Conservation (phyloP, 2,113 vertebrate species). For the Rostratula benghalensis region DNA sequence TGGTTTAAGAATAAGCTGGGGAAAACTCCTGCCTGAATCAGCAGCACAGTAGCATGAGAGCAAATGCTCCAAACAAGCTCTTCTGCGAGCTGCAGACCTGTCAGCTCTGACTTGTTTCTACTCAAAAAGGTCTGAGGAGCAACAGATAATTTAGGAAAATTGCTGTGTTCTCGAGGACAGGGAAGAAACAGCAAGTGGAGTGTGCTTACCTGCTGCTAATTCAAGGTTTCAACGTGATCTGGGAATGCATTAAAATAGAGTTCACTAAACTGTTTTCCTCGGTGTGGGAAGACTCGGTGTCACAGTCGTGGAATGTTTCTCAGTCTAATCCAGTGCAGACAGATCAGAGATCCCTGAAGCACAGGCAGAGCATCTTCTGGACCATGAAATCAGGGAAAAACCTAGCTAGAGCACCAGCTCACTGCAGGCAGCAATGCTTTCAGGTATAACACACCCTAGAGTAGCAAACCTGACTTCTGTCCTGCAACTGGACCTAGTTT, state of each 20-base stretch:
- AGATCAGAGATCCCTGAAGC: neutral
- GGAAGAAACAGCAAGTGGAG: neutral
- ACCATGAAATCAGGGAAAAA: rapidly evolving
- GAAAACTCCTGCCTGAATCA: constrained; percentile 23
- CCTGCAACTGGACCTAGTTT: neutral
- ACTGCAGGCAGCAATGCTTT: neutral
- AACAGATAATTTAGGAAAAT: neutral
- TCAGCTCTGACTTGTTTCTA: neutral
- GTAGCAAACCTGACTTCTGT: neutral
- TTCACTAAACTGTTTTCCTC: neutral
- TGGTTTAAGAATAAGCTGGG: neutral
- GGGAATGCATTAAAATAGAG: neutral
- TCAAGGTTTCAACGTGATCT: rapidly evolving
- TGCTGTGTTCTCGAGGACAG: neutral
- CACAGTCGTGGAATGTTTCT: neutral
- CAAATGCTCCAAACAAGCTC: neutral
- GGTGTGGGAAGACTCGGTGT: neutral
- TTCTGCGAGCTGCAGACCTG: neutral
- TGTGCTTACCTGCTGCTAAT: neutral
- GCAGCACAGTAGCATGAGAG: neutral
- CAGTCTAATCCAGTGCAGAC: neutral
- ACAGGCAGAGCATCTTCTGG: neutral
- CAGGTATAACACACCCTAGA: neutral
- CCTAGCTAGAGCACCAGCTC: neutral
- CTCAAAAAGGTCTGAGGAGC: neutral